A percentile compares a stretch with the other conserved stretches of the same genome.
Conservation (phyloP, 2,113 vertebrate species). For the Rhinolophus sinicus region DNA sequence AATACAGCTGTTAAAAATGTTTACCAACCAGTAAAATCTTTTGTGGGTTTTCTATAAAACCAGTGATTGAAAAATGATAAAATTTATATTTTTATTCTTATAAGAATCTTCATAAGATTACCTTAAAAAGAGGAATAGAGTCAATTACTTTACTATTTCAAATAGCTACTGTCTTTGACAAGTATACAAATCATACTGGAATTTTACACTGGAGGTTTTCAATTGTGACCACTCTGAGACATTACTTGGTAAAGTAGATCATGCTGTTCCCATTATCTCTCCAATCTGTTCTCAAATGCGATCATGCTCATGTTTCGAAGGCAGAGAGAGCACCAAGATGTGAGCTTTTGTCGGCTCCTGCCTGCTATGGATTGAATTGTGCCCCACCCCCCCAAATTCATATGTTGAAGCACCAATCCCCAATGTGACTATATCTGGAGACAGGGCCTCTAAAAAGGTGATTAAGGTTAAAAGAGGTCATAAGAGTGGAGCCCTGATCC, state of each 20-base stretch:
- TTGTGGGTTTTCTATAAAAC: constrained; percentile 31
- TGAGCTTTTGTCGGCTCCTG: background rate
- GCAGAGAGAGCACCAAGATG: background rate
- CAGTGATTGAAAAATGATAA: constrained; percentile 19
- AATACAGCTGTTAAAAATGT: constrained; percentile 13
- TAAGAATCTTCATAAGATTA: background rate
- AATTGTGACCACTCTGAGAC: background rate
- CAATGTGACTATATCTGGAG: background rate
- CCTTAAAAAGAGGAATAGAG: background rate
- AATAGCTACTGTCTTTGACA: background rate
- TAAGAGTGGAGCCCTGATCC: background rate
- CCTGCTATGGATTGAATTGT: background rate
- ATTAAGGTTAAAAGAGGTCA: background rate
- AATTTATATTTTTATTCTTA: constrained; percentile 17
- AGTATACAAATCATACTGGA: background rate
- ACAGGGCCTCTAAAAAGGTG: background rate
- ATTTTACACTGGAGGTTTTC: background rate
- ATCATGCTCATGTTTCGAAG: background rate
- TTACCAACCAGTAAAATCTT: background rate
- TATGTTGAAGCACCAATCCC: background rate
- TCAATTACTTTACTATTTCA: constrained; percentile 12
- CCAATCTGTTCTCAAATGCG: background rate
- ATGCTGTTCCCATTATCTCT: background rate
- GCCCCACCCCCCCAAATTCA: no score
- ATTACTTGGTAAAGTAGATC: background rate